Evolutionary conservation across 2,797 vertebrate genomes (phyloP), one percentile per base, ranked within the genome.

Genomic region (Delichon dasypus): DNA sequence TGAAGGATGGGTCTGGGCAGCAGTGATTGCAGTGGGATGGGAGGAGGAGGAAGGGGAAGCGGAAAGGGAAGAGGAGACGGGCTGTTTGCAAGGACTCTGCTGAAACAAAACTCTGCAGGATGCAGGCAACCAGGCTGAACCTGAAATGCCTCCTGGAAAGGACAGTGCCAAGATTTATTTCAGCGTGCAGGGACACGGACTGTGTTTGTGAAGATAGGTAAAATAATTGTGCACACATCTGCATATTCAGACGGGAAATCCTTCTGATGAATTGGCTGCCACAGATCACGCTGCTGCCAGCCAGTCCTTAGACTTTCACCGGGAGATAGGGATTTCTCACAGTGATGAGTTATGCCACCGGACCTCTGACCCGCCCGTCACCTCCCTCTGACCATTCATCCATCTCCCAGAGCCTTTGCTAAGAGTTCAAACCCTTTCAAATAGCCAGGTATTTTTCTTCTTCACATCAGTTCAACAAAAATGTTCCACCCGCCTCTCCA

Each of bases 221-320:
- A 94, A 88, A 91, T 92, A 82, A 96, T 74, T 71, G 90, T 85
- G 89, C 55, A 12, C 50, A 57, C 95, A 96, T 93, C 85, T 96
- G 95, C 95, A 96, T 94, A 96, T 89, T 93, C 77, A 61, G 91
- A 93, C 64, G 2, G 95, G 96, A 97, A 95, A 95, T 94, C 91
- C 95, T 91, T 38, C 83, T 82, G 80, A 88, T 79, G 77, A 85
- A 86, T 91, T 85, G 85, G 64, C 88, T 90, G 95, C 67, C 61
- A 47, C 1, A 6, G 88, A 83, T 74, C 91, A 71, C 0, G 6
- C 77, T 54, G 85, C 83, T 93, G 89, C 90, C 89, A 72, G 75
- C 34, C 85, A 74, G 81, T 13, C 65, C 84, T 71, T 1, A 17
- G 30, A 90, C 89, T 95, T 96, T 94, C 88, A 85, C 83, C 65